Base-by-base conservation (phyloP, 2,888 invertebrate species). In the Himalopsyche kuldschensis region DNA sequence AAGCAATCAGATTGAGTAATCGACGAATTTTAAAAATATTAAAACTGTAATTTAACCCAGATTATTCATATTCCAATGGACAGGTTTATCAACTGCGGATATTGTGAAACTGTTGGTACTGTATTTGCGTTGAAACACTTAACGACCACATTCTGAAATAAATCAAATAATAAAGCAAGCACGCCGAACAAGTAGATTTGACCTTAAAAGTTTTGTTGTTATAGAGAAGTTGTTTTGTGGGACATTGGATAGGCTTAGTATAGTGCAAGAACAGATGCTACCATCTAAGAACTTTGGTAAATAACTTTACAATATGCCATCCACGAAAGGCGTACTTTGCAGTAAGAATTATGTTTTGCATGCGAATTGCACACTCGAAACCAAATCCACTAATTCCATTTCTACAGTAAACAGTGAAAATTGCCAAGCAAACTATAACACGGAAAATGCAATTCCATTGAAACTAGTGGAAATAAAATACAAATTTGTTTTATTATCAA, bases 251-350 rank as follows among this genome's bases (percentile, higher is more conserved):
- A 81, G 79, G 85, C 83, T 84, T 84, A 83, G 27, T n/a, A 63
- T n/a, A 75, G 79, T 81, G 81, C 82, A 69, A 47, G 78, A 83
- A 75, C 85, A 85, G 81, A 83, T 85, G 85, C 81, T 85, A 80
- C 83, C 85, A 41, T 47, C 75, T 83, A 85, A 85, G 79, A 84
- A 80, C 78, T 81, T 83, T 63, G 15, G 31, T 83, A 81, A 82
- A 82, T 82, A 84, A 81, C 80, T 84, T 78, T 69, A 41, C 78
- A 30, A 75, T 48, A 48, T 31, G 20, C 48, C 77, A 27, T 75
- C 75, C 47, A 75, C 31, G 47, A 15, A 75, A 78, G 75, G 82
- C 46, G 41, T 41, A 63, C 79, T 79, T 82, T 79, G 30, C 75
- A 32, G 31, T 47, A 75, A 69, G 79, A 82, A 78, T 83, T 80